Percentiles rank a stretch among this genome's conserved stretches.
Evolutionary conservation across 2,113 vertebrate species (phyloP).

Genomic region (Stictonetta naevosa): DNA sequence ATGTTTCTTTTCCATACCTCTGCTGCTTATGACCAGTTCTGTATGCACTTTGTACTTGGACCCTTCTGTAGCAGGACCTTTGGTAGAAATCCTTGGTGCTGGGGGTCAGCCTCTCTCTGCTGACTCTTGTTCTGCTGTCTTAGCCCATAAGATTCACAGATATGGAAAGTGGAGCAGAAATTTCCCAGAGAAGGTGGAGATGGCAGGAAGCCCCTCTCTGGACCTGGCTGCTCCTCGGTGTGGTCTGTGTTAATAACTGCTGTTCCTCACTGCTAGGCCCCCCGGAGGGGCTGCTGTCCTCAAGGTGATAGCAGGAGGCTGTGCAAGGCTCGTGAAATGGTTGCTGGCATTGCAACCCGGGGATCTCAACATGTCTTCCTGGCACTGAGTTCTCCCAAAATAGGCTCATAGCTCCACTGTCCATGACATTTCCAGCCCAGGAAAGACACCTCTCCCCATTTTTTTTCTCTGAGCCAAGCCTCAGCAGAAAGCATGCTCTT

Average conservation of each 20-base stretch:
- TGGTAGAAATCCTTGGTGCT: background rate
- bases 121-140: background rate
- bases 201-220: background rate
- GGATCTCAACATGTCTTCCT: background rate
- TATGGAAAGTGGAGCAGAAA: background rate
- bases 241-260: background rate
- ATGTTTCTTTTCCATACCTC: background rate
- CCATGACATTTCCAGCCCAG: background rate
- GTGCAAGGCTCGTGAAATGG: background rate
- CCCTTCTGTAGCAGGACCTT: background rate
- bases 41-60: fast-evolving
- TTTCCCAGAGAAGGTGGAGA: background rate
- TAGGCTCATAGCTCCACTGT: background rate
- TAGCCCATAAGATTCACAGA: background rate
- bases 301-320: background rate
- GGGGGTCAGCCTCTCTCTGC: background rate
- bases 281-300: background rate
- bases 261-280: background rate
- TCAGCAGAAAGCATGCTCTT: background rate
- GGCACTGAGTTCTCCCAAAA: background rate
- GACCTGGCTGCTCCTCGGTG: background rate
- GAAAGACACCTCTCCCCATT: background rate
- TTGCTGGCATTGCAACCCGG: background rate
- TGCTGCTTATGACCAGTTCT: background rate
- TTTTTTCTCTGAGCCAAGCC: background rate